These are phyloP conservation scores for Calephelis perditalis DNA, from an alignment of 2,888 invertebrate species.

Conservation along the genomic window DNA sequence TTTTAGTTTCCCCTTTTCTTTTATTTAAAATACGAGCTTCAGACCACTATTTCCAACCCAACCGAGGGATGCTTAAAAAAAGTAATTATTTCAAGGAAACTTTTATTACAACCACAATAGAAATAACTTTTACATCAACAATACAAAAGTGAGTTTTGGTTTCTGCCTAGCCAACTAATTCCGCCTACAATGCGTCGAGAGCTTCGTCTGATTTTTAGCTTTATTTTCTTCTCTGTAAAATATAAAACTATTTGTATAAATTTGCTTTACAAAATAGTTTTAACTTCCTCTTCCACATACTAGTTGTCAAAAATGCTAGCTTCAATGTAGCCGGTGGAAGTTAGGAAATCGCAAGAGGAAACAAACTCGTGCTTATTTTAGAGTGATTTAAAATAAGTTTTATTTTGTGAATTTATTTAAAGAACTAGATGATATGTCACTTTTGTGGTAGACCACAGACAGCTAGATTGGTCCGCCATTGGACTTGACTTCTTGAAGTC, in stretches of 20 bases:
- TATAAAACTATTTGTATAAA: slow-evolving; percentile 18
- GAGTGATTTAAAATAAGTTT: no score
- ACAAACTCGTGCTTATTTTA: not conserved
- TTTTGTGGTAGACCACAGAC: no score
- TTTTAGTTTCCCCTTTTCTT: no score
- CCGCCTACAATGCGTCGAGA: slow-evolving; percentile 3
- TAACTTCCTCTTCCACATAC: slow-evolving; percentile 10
- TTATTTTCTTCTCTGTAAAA: slow-evolving; percentile 11
- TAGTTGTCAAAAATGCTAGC: slow-evolving; percentile 2
- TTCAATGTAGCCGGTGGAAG: not conserved
- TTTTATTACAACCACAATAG: no score
- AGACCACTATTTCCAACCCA: no score
- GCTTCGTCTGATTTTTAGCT: slow-evolving; percentile 2
- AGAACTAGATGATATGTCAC: no score
- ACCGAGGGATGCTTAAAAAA: no score
- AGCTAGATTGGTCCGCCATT: no score
- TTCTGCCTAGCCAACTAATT: slow-evolving; percentile 2
- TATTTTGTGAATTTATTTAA: no score
- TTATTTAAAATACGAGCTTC: no score
- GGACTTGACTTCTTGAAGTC: no score
- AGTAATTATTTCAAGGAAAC: no score
- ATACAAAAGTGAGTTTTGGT: slow-evolving; percentile 2
- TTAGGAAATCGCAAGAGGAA: not conserved
- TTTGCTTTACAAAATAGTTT: slow-evolving; percentile 30
- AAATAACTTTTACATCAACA: slow-evolving; percentile 1